Percentiles rank a stretch among this genome's conserved stretches.
Evolutionary conservation across 2,888 invertebrate genomes (phyloP).

Genomic region (Chrysodeixis includens): DNA sequence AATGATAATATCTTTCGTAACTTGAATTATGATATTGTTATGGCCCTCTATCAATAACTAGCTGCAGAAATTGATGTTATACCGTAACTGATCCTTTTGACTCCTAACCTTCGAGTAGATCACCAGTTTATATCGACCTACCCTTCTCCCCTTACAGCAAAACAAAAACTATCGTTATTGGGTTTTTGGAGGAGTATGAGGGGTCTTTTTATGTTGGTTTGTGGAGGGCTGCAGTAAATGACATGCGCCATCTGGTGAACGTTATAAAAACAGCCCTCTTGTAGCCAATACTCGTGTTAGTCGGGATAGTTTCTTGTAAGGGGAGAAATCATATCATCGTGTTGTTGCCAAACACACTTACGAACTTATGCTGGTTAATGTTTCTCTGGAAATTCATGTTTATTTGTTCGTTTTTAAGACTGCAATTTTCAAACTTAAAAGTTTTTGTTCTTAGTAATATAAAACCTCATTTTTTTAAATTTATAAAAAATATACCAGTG

Average conservation of each 20-base stretch:
- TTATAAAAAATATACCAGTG: no score
- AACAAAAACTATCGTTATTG: not conserved
- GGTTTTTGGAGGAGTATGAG: conserved; percentile 24
- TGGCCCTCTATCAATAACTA: conserved; percentile 80
- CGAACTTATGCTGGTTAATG: conserved; percentile 19
- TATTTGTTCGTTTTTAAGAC: not conserved
- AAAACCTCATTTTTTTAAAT: no score
- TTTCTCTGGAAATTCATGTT: conserved; percentile 22
- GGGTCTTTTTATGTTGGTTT: conserved; percentile 62
- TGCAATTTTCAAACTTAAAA: no score
- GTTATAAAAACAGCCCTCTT: conserved; percentile 86
- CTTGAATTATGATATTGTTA: conserved; percentile 84
- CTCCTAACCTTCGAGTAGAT: conserved; percentile 79
- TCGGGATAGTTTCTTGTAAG: conserved; percentile 84
- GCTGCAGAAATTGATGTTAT: conserved; percentile 80
- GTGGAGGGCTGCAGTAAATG: conserved; percentile 82
- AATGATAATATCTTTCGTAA: conserved; percentile 52
- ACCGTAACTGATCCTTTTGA: conserved; percentile 83
- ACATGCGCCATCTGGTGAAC: conserved; percentile 85
- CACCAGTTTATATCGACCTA: conserved; percentile 65
- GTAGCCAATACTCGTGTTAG: conserved; percentile 78
- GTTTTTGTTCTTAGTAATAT: no score
- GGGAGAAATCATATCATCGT: conserved; percentile 64
- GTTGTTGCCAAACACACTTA: conserved; percentile 19
- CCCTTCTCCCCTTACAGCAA: conserved; percentile 25